These are phyloP conservation scores for Strigamia transsilvanica DNA, from an alignment of 2,888 invertebrate species.

Conservation along the genomic window DNA sequence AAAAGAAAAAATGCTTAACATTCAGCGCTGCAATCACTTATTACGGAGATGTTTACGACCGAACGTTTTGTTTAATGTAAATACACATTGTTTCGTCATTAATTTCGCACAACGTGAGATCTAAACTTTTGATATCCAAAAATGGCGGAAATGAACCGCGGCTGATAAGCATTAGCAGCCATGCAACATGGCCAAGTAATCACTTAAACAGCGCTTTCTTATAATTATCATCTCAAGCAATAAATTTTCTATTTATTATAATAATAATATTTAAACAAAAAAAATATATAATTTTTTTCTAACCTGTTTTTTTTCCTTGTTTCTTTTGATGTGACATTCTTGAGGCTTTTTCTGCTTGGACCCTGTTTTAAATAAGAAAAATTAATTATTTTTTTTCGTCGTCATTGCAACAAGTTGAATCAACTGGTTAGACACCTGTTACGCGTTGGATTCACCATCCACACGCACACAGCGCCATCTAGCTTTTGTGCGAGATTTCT, in stretches of 20 bases:
- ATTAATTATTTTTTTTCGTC: background rate
- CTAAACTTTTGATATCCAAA: background rate
- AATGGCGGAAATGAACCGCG: background rate
- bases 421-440: conserved; percentile 41
- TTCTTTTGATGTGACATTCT: background rate
- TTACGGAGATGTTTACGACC: background rate
- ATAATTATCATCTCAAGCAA: background rate
- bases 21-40: background rate
- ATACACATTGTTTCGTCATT: no score
- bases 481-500: background rate
- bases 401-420: conserved; percentile 27
- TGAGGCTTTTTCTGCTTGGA: background rate
- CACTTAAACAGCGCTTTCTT: background rate
- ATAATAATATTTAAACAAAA: background rate
- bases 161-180: background rate
- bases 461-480: conserved; percentile 19
- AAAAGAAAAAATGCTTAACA: conserved; percentile 1
- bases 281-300: background rate
- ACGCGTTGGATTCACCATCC: background rate
- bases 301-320: background rate
- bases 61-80: background rate
- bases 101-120: no score
- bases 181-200: background rate
- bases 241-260: background rate
- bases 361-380: background rate